Base-by-base conservation (phyloP, 2,888 invertebrate species). In the Hecatera dysodea region DNA sequence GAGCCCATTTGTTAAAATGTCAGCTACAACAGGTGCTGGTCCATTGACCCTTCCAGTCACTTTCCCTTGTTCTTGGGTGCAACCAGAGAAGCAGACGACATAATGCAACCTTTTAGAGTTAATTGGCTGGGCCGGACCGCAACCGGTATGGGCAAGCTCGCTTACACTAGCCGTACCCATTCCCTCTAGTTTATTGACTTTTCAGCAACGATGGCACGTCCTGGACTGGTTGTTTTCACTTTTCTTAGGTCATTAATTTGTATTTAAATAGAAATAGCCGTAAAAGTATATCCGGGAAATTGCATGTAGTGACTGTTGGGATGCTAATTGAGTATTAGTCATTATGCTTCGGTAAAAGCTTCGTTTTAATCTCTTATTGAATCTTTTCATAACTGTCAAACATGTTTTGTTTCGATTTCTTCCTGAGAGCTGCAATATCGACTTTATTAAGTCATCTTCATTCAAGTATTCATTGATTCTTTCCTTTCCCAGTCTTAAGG, bases 61-160 rank as follows among this genome's bases (percentile, higher is more conserved):
- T 91, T 91, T 91, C 90, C 84, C 89, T 82, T 79, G 78, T 89
- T 85, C 89, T 84, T 88, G 84, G 84, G 75, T 78, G 78, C 84
- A 88, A 88, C 88, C 83, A 67, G 86, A 85, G 72, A 75, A 78
- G 83, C 85, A 85, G 84, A 80, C 86, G 84, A 86, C 85, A 84
- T 88, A 87, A 85, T 86, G 85, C 83, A 84, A 86, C 91, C 92
- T 90, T 91, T 91, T 89, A 88, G 74, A 89, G 89, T 79, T 86
- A 86, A 89, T 87, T 87, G 85, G 59, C 64, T 29, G 59, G 63
- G 61, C 66, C 63, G 59, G 69, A 42, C 72, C 63, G n/a, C 57
- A 75, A 83, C 83, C 74, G 67, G 75, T 72, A 70, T 72, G 72
- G 56, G 56, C 61, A 42, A 39, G 50, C 44, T 67, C 15, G 55